A percentile compares a stretch with the other conserved stretches of the same genome.
Evolutionary conservation across 2,113 vertebrate species (phyloP).

Genomic region (Brachypodius melanocephalos): DNA sequence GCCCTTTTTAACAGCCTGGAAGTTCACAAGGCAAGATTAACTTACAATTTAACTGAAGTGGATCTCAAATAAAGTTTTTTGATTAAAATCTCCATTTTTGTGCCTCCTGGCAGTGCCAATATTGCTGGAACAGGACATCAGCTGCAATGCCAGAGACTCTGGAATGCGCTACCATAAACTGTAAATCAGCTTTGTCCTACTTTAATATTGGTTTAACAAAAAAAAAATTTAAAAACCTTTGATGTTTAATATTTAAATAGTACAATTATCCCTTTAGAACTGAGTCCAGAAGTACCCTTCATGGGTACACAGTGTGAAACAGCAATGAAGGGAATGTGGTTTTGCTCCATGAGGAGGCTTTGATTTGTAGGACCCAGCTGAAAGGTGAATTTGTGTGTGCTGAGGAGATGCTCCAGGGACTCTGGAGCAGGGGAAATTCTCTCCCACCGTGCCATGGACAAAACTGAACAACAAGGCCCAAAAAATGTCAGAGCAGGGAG

Average conservation of each 20-base stretch:
- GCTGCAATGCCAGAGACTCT: background rate
- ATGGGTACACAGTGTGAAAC: background rate
- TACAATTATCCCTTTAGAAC: constrained; percentile 12
- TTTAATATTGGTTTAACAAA: constrained; percentile 36
- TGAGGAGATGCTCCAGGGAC: background rate
- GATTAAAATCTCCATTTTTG: constrained; percentile 25
- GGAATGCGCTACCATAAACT: background rate
- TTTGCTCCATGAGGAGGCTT: background rate
- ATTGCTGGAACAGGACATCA: constrained; percentile 26
- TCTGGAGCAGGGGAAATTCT: background rate
- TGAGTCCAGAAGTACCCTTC: background rate
- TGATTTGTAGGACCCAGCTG: background rate
- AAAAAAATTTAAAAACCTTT: no score
- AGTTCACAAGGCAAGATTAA: background rate
- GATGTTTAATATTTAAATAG: constrained; percentile 49
- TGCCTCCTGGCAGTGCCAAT: background rate
- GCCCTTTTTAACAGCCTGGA: background rate
- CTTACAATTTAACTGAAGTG: background rate
- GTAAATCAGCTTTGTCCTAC: constrained; percentile 1
- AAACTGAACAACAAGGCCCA: background rate
- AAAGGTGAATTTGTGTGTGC: background rate
- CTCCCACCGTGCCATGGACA: background rate
- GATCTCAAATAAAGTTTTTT: constrained; percentile 10
- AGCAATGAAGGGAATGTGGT: background rate
- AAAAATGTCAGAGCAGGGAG: background rate